These are phyloP conservation scores for Coleophora flavipennella DNA, from an alignment of 2,888 invertebrate species.

Conservation along the genomic window DNA sequence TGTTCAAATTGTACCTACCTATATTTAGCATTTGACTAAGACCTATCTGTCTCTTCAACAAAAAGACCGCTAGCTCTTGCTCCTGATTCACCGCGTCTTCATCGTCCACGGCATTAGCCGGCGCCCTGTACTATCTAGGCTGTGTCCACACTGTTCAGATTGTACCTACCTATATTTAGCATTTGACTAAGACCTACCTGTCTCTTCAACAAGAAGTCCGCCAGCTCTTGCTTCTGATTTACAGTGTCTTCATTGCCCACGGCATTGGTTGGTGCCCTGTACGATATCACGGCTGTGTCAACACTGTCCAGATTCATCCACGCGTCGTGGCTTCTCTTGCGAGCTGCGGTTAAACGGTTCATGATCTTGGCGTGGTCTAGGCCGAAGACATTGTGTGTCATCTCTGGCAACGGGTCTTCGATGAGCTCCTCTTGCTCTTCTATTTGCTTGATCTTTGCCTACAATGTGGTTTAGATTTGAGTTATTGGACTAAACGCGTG, in stretches of 20 bases:
- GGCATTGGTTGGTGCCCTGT: slow-evolving; percentile 25
- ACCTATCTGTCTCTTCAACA: slow-evolving; percentile 63
- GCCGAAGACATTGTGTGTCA: slow-evolving; percentile 81
- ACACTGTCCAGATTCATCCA: slow-evolving; percentile 49
- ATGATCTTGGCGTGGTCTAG: slow-evolving; percentile 78
- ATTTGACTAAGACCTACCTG: slow-evolving; percentile 46
- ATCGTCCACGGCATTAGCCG: slow-evolving; percentile 26
- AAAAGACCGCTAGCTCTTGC: slow-evolving; percentile 68
- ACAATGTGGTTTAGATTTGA: slow-evolving; percentile 10
- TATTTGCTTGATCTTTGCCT: slow-evolving; percentile 56
- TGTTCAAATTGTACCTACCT: too few species aligned
- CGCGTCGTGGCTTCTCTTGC: slow-evolving; percentile 68
- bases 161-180: too few species aligned
- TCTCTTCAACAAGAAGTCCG: slow-evolving; percentile 69
- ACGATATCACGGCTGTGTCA: slow-evolving; percentile 38
- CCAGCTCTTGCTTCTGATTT: slow-evolving; percentile 62
- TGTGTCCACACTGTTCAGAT: too few species aligned
- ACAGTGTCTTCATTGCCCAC: slow-evolving; percentile 22
- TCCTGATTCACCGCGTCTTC: slow-evolving; percentile 46
- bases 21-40: too few species aligned
- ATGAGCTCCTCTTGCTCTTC: slow-evolving; percentile 40
- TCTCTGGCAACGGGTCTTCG: slow-evolving; percentile 73
- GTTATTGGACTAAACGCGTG: too few species aligned
- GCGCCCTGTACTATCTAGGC: slow-evolving; percentile 37
- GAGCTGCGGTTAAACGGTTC: slow-evolving; percentile 62